Percentiles rank a stretch among this genome's conserved stretches.
These are phyloP conservation scores for Amorpha juglandis DNA, from an alignment of 2,888 invertebrate genomes.

Conservation along the genomic window DNA sequence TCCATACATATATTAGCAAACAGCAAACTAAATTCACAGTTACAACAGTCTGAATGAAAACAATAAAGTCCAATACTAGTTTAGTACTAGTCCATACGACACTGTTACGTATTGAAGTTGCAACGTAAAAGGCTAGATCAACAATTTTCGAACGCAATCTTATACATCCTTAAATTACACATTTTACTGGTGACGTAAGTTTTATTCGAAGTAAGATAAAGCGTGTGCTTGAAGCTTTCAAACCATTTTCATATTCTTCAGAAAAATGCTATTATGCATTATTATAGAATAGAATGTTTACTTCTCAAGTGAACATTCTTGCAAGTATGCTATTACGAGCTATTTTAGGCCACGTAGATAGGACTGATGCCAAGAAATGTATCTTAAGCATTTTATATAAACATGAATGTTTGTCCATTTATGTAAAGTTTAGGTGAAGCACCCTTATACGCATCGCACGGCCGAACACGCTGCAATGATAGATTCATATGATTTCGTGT, in stretches of 20 bases:
- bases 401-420: background rate
- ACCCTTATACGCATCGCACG: too few relatives aligned
- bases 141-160: conserved; percentile 15
- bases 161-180: conserved; percentile 15
- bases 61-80: background rate
- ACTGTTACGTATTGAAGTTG: background rate
- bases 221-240: background rate
- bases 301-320: background rate
- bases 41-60: background rate
- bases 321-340: too few relatives aligned
- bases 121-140: background rate
- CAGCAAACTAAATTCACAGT: background rate
- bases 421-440: too few relatives aligned
- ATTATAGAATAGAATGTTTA: background rate
- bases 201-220: conserved; percentile 16
- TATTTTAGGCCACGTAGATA: background rate
- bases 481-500: too few relatives aligned
- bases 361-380: background rate
- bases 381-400: background rate
- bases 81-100: background rate
- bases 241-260: conserved; percentile 1
- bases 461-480: too few relatives aligned
- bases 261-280: conserved; percentile 14
- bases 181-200: conserved; percentile 23
- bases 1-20: too few relatives aligned